Base-by-base conservation (phyloP, 2,113 vertebrate species). In the Tapirus terrestris region DNA sequence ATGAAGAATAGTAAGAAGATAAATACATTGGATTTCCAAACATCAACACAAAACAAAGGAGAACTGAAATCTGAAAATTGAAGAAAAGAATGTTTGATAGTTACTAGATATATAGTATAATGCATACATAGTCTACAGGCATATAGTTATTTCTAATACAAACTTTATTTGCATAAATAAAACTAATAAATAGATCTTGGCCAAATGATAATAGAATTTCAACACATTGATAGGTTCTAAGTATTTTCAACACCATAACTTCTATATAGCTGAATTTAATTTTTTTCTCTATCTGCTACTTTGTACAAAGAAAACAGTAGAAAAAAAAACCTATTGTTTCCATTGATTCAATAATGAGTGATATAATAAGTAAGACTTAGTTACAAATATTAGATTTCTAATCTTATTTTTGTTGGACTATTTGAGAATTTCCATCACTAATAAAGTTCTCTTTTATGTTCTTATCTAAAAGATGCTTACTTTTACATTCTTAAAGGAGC, bases 1-100 rank as follows among this genome's bases (percentile, higher is more conserved):
- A 99, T 58, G 99, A 99, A 98, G 99, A 99, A 94, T 99, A 99
- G 97, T 99, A 99, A 45, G 99, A 99, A 10, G 99, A 99, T 98
- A 99, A 98, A 93, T 99, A 99, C 99, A 99, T 99, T 75, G 99
- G 98, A 97, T 99, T 99, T 23, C 99, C 99, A 79, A 99, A 99
- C 99, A 99, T 99, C 97, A 99, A 98, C 96, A 99, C 45, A 79
- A 99, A 99, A 98, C 99, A 99, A 92, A 99, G 96, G 5, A 98
- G 84, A 75, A 99, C 99, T 17, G 99, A 99, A 61, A 99, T 90
- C 99, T 99, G 98, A 79, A 98, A 98, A 89, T 95, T 84, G 67
- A 48, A 97, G 87, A 97, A 97, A 83, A 56, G 7, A 70, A 70
- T 4, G 31, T 58, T 97, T 94, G 63, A 68, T 6, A 88, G 45